Conservation (phyloP, 64 coral and sea anemone species). For the Stichodactyla helianthus region DNA sequence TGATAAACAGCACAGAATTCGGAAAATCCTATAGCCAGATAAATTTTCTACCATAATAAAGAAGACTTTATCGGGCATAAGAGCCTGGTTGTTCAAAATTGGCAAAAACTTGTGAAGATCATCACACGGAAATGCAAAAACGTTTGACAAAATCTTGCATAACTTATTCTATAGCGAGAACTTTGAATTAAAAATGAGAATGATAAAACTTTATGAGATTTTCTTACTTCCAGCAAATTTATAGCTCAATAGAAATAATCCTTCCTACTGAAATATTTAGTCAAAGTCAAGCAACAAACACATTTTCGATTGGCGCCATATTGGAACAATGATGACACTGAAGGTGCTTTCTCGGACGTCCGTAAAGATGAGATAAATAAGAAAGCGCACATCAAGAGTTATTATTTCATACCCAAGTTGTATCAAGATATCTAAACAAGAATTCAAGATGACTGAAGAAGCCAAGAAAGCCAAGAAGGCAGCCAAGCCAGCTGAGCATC, state of each 20-base stretch:
- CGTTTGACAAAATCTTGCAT: background rate
- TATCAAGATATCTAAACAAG: background rate
- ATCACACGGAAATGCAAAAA: background rate
- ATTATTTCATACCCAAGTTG: background rate
- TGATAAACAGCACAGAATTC: too few species aligned
- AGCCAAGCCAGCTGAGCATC: background rate
- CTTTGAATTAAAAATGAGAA: background rate
- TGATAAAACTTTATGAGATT: background rate
- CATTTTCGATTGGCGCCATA: background rate
- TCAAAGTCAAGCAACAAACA: conserved; percentile 23
- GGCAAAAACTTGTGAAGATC: too few species aligned
- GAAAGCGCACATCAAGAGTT: background rate
- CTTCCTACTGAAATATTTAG: background rate
- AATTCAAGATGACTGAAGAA: background rate
- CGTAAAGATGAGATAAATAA: background rate
- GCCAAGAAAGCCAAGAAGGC: background rate
- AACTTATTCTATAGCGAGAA: background rate
- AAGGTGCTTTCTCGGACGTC: background rate
- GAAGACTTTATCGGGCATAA: too few species aligned
- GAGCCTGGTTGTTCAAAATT: too few species aligned
- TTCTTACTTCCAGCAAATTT: background rate
- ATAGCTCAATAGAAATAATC: background rate
- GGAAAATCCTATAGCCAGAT: too few species aligned
- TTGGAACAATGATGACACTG: background rate
- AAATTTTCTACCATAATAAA: too few species aligned